Percentiles rank a stretch among this genome's conserved stretches.
phyloP scores from a whole-genome alignment of 92 coral and sea anemone species.

The Parazoanthus atlanticus region DNA sequence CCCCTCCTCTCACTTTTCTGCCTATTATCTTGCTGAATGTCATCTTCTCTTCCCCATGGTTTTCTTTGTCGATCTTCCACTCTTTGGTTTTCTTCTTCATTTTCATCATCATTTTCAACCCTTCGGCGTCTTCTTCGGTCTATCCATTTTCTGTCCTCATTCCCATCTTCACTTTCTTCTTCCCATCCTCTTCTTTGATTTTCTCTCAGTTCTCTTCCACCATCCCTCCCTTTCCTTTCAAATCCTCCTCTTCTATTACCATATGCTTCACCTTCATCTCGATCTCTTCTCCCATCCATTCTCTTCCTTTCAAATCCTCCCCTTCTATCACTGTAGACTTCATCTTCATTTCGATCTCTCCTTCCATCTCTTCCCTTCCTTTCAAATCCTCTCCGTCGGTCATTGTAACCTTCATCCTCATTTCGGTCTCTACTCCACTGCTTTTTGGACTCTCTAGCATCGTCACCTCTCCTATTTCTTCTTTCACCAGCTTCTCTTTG shows the following conservation, averaged over 20 bases:
- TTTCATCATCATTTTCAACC: conserved; percentile 7
- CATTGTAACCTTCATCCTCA: conserved; percentile 12
- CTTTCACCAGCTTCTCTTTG: conserved; percentile 19
- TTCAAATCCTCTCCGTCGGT: conserved; percentile 44
- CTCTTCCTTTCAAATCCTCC: conserved; percentile 28
- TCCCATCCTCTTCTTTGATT: neutral
- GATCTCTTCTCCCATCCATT: neutral
- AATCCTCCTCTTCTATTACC: neutral
- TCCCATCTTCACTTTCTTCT: conserved; percentile 11
- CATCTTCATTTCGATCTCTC: conserved; percentile 27
- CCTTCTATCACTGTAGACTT: conserved; percentile 4
- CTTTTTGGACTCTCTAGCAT: neutral
- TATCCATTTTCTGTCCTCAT: conserved; percentile 1
- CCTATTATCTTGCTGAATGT: neutral
- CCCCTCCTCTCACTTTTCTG: conserved; percentile 17
- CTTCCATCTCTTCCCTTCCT: conserved; percentile 10
- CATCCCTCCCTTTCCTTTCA: neutral
- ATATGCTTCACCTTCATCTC: neutral
- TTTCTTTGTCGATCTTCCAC: neutral
- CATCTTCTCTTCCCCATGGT: neutral
- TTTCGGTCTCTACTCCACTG: conserved; percentile 18
- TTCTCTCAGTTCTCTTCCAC: conserved; percentile 32
- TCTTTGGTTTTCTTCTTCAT: conserved; percentile 11
- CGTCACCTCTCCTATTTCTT: conserved; percentile 33
- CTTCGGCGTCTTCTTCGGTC: conserved; percentile 26